Evolutionary conservation across 2,888 invertebrate genomes (phyloP).

Genomic region (Dyspetes luteomarginatus): DNA sequence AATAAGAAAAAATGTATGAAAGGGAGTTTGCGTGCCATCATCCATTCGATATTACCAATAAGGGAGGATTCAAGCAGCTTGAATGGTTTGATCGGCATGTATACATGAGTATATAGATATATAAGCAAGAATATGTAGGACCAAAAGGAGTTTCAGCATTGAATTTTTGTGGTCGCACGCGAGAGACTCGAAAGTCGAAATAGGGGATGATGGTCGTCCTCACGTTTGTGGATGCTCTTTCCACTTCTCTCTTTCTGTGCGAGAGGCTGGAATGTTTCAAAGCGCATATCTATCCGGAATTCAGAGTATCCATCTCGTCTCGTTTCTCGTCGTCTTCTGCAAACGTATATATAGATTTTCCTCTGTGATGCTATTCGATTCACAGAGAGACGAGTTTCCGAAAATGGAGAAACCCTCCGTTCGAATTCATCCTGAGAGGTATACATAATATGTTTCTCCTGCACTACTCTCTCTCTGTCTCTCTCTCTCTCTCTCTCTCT

Average conservation of each 20-base stretch:
- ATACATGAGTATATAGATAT: neutral
- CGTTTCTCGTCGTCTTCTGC: conserved; percentile 34
- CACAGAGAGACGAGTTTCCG: conserved; percentile 42
- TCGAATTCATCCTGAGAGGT: conserved; percentile 32
- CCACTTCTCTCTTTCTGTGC: conserved; percentile 15
- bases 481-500: no score
- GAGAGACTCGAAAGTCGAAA: conserved; percentile 30
- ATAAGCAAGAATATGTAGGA: neutral
- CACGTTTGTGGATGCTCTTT: neutral
- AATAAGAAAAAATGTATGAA: conserved; percentile 25
- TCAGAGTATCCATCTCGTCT: conserved; percentile 49
- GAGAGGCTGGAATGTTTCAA: conserved; percentile 50
- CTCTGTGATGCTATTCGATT: conserved; percentile 31
- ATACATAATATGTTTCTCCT: conserved; percentile 51
- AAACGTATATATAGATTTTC: conserved; percentile 20
- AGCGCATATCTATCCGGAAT: conserved; percentile 53
- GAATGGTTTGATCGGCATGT: neutral
- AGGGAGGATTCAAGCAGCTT: conserved; percentile 16
- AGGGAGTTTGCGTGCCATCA: conserved; percentile 34
- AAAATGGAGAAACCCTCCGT: conserved; percentile 49
- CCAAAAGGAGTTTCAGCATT: conserved; percentile 9
- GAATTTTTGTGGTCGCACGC: conserved; percentile 36
- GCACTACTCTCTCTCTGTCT: no score
- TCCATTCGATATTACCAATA: conserved; percentile 47
- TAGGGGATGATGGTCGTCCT: conserved; percentile 24